phyloP scores from a whole-genome alignment of 2,113 vertebrate species.

The Craseonycteris thonglongyai region DNA sequence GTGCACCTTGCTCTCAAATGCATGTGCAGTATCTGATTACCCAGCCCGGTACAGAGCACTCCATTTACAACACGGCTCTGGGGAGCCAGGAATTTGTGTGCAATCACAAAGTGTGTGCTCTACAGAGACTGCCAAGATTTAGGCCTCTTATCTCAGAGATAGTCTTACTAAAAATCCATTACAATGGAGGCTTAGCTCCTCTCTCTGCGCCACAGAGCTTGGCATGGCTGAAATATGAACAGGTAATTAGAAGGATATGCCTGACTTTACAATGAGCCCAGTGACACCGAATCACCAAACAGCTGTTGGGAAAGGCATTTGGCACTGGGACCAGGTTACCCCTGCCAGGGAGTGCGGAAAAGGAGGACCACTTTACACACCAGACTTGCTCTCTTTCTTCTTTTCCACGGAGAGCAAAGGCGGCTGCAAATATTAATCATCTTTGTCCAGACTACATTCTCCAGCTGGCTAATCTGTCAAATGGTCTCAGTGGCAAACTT shows the following conservation, averaged over 20 bases:
- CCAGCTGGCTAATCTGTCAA: conserved; percentile 56
- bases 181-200: conserved; percentile 70
- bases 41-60: conserved; percentile 58
- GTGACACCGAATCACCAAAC: conserved; percentile 43
- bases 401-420: conserved; percentile 25
- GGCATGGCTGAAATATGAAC: conserved; percentile 65
- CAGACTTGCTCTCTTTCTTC: conserved; percentile 61
- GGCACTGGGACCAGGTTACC: conserved; percentile 42
- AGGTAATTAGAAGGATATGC: conserved; percentile 72
- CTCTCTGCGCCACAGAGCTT: conserved; percentile 45
- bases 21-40: conserved; percentile 82
- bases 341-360: background rate
- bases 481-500: background rate
- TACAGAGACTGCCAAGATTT: conserved; percentile 76
- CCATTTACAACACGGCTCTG: conserved; percentile 68
- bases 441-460: conserved; percentile 12
- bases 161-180: conserved; percentile 77
- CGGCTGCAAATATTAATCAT: conserved; percentile 41
- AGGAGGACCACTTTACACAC: conserved; percentile 43
- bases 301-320: conserved; percentile 58
- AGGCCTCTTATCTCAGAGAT: conserved; percentile 75
- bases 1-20: conserved; percentile 84
- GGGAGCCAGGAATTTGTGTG: conserved; percentile 74
- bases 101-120: conserved; percentile 65
- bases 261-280: conserved; percentile 66